Evolutionary conservation across 2,113 vertebrate genomes (phyloP).

Genomic region (Eubucco bourcierii): DNA sequence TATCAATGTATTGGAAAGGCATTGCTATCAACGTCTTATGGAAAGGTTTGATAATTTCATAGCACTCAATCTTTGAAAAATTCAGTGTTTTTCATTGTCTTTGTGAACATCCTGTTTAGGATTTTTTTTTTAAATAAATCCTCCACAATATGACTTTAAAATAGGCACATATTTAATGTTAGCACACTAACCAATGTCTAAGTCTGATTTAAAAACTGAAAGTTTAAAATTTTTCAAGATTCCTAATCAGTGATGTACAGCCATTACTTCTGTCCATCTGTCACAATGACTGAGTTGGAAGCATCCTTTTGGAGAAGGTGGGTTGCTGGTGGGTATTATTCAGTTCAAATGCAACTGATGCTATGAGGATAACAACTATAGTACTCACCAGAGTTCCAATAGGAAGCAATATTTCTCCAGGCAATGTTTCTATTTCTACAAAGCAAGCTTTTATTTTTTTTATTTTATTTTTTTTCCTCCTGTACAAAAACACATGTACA

Average conservation of each 20-base stretch:
- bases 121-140: neutral
- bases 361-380: neutral
- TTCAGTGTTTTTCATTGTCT: neutral
- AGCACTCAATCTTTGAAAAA: neutral
- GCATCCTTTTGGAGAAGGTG: neutral
- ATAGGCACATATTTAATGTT: neutral
- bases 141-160: neutral
- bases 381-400: neutral
- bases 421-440: neutral
- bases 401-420: neutral
- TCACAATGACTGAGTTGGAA: neutral
- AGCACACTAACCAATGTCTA: neutral
- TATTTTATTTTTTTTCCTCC: neutral
- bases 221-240: neutral
- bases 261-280: neutral
- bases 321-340: neutral
- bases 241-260: fast-evolving
- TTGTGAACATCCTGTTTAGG: neutral
- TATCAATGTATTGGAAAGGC: neutral
- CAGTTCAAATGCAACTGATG: neutral
- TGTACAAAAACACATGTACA: neutral
- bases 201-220: neutral
- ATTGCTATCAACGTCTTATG: neutral
- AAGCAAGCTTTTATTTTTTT: neutral
- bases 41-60: neutral